Conservation (phyloP, 2,113 vertebrate genomes). For the Mustelus asterias region DNA sequence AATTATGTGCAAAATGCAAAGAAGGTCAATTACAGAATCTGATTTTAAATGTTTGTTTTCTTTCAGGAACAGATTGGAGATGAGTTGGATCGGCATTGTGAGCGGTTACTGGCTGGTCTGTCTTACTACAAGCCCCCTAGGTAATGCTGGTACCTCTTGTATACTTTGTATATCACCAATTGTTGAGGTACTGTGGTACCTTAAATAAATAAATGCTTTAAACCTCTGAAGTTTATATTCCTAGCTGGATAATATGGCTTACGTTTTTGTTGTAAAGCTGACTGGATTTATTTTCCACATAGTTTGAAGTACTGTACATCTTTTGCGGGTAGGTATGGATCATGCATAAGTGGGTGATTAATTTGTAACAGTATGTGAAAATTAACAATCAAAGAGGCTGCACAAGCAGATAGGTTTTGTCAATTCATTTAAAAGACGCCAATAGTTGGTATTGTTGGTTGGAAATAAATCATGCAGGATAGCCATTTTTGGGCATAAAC, state of each 20-base stretch:
- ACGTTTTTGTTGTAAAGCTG: neutral
- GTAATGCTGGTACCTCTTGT: constrained; percentile 51
- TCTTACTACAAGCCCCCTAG: constrained; percentile 86
- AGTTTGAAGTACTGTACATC: neutral
- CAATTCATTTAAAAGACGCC: neutral
- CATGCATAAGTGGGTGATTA: neutral
- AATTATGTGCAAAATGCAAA: neutral
- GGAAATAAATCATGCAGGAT: neutral
- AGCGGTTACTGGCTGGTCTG: constrained; percentile 79
- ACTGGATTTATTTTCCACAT: neutral
- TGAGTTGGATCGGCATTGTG: constrained; percentile 79
- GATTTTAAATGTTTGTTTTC: neutral
- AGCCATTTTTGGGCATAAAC: neutral
- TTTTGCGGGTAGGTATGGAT: neutral
- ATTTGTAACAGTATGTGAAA: neutral
- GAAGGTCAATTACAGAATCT: neutral
- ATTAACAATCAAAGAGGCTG: neutral
- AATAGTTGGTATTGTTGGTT: neutral
- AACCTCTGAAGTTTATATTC: neutral
- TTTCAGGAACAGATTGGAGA: constrained; percentile 79
- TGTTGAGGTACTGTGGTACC: neutral
- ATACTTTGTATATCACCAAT: neutral
- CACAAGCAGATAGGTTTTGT: neutral
- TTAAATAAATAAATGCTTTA: neutral
- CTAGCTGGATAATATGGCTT: neutral